These are phyloP conservation scores for Cantharis nigra DNA, from an alignment of 2,888 invertebrate species.

Conservation along the genomic window DNA sequence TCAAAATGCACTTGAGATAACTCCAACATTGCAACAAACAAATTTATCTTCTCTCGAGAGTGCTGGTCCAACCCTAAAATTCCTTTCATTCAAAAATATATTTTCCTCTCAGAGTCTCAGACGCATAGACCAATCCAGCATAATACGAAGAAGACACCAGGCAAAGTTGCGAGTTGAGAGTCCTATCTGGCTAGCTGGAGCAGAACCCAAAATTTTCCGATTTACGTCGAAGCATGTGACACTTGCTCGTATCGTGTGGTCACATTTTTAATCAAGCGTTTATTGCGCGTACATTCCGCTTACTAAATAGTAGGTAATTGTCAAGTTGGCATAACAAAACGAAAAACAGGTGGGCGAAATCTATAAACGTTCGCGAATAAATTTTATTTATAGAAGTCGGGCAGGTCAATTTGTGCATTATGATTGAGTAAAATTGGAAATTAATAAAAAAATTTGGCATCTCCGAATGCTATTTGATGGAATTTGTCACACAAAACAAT, in stretches of 20 bases:
- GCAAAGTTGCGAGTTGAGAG: no score
- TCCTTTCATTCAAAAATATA: no score
- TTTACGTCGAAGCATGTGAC: not conserved
- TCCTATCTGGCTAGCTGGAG: not conserved
- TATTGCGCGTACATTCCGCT: constrained; percentile 20
- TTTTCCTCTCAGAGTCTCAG: no score
- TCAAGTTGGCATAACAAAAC: constrained; percentile 21
- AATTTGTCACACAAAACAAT: not conserved
- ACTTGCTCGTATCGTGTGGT: not conserved
- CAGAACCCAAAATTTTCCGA: not conserved
- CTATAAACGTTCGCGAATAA: constrained; percentile 19
- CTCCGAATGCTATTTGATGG: not conserved
- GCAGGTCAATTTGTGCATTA: constrained; percentile 4
- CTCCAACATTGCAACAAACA: not conserved
- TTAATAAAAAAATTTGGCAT: not conserved
- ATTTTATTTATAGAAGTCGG: constrained; percentile 14
- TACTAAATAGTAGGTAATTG: constrained; percentile 16
- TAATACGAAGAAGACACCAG: no score
- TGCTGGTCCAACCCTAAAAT: no score
- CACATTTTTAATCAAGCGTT: constrained; percentile 16
- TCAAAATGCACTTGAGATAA: not conserved
- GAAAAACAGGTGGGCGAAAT: constrained; percentile 20
- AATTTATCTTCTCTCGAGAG: not conserved
- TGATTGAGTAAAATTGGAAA: not conserved
- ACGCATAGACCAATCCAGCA: no score